phyloP scores from a whole-genome alignment of 2,888 invertebrate species.

The Drosophila buzzatii region DNA sequence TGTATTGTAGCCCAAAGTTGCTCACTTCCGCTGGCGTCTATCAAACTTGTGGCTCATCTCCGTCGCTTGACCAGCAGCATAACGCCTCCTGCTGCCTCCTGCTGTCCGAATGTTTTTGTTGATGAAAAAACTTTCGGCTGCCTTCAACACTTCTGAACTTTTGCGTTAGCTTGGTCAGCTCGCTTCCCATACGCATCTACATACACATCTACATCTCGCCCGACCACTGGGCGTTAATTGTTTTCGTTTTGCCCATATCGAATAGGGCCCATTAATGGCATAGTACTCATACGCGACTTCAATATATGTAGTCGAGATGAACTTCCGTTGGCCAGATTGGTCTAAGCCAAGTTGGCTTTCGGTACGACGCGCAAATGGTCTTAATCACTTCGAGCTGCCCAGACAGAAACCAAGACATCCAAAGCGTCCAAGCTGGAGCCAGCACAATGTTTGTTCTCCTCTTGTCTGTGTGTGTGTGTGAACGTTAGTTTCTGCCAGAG shows the following conservation, averaged over 20 bases:
- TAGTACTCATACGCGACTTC: conserved; percentile 65
- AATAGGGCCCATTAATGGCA: conserved; percentile 70
- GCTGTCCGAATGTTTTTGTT: conserved; percentile 73
- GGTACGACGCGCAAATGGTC: conserved; percentile 67
- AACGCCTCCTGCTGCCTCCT: conserved; percentile 37
- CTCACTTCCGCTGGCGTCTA: conserved; percentile 67
- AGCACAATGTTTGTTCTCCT: conserved; percentile 45
- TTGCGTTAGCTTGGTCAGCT: conserved; percentile 65
- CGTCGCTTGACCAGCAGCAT: conserved; percentile 71
- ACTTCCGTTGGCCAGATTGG: conserved; percentile 64
- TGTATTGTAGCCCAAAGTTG: conserved; percentile 52
- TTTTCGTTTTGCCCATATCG: conserved; percentile 78
- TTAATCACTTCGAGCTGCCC: conserved; percentile 68
- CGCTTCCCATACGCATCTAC: not conserved
- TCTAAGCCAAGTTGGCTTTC: conserved; percentile 40
- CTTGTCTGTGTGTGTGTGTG: conserved; percentile 31
- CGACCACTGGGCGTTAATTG: conserved; percentile 77
- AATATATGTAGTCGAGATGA: conserved; percentile 70
- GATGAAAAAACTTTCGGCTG: conserved; percentile 78
- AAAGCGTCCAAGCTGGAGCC: conserved; percentile 21
- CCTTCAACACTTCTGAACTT: conserved; percentile 79
- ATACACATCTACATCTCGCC: conserved; percentile 36
- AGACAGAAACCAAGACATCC: not conserved
- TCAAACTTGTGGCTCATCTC: conserved; percentile 64
- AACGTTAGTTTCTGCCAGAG: conserved; percentile 59